Percentiles rank a stretch among this genome's conserved stretches.
These are phyloP conservation scores for Coregonus clupeaformis DNA, from an alignment of 2,113 vertebrate genomes.

Conservation along the genomic window DNA sequence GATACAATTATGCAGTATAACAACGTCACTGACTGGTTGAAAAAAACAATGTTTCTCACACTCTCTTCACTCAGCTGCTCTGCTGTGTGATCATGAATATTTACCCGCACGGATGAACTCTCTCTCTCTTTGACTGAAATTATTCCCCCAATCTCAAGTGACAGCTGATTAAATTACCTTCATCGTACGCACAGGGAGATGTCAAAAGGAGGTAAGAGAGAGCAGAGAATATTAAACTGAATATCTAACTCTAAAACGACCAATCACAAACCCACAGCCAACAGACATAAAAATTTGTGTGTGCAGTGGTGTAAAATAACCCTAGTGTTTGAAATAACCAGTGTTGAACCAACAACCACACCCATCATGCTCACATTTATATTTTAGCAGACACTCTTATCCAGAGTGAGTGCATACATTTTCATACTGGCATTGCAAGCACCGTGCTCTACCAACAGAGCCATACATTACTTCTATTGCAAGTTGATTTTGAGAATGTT, in stretches of 20 bases:
- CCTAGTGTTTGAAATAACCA: no score
- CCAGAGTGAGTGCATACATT: no score
- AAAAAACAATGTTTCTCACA: slow-evolving; percentile 23
- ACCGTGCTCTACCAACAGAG: no score
- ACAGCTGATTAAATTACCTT: slow-evolving; percentile 59
- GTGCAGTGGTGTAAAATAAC: no score
- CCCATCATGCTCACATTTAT: no score
- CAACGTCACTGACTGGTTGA: not conserved
- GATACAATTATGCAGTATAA: not conserved
- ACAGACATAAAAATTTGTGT: no score
- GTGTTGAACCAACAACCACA: no score
- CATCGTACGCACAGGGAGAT: slow-evolving; percentile 19
- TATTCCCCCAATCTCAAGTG: slow-evolving; percentile 39
- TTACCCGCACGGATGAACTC: slow-evolving; percentile 46
- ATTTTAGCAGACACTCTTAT: no score
- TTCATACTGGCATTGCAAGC: no score
- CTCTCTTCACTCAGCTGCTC: slow-evolving; percentile 4
- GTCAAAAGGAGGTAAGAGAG: not conserved
- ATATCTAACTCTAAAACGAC: slow-evolving; percentile 2
- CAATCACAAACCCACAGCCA: no score
- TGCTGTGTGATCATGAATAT: slow-evolving; percentile 46
- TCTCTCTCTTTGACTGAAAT: slow-evolving; percentile 37
- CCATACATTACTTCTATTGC: no score
- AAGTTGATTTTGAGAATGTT: no score
- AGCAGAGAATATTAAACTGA: slow-evolving; percentile 24